phyloP scores from a whole-genome alignment of 1,140 invertebrate species.

The Macrocentrus cingulum region DNA sequence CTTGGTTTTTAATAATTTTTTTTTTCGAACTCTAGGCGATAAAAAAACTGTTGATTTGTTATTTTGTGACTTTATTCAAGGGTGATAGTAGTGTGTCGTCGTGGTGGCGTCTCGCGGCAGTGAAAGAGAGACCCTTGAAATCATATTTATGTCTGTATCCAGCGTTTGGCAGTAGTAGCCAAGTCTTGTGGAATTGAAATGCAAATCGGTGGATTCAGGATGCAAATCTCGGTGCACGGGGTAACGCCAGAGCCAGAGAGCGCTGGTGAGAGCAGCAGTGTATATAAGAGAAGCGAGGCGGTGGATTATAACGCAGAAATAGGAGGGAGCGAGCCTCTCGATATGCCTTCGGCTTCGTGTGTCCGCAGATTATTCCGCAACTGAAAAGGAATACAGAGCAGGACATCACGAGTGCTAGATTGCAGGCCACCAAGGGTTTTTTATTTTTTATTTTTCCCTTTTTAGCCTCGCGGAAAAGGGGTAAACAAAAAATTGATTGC shows the following conservation, averaged over 20 bases:
- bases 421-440: background rate
- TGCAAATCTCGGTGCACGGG: constrained; percentile 56
- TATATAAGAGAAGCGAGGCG: background rate
- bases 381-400: constrained; percentile 2
- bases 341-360: background rate
- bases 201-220: constrained; percentile 56
- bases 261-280: background rate
- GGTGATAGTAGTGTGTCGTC: too few species aligned
- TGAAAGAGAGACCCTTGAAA: constrained; percentile 38
- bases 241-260: constrained; percentile 42
- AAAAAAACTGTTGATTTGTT: too few species aligned
- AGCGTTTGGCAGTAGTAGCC: constrained; percentile 49
- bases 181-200: constrained; percentile 57
- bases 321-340: background rate
- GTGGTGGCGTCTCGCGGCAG: background rate
- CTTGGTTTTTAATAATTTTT: too few species aligned
- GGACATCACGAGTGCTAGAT: background rate
- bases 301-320: constrained; percentile 1
- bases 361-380: constrained; percentile 6
- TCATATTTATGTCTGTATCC: constrained; percentile 56
- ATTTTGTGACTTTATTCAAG: too few species aligned
- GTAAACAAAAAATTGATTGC: constrained; percentile 52
- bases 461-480: background rate
- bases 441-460: too few species aligned
- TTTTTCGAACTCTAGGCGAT: too few species aligned